Conservation (phyloP, 2,113 vertebrate species). For the Melanotaenia duboulayi region DNA sequence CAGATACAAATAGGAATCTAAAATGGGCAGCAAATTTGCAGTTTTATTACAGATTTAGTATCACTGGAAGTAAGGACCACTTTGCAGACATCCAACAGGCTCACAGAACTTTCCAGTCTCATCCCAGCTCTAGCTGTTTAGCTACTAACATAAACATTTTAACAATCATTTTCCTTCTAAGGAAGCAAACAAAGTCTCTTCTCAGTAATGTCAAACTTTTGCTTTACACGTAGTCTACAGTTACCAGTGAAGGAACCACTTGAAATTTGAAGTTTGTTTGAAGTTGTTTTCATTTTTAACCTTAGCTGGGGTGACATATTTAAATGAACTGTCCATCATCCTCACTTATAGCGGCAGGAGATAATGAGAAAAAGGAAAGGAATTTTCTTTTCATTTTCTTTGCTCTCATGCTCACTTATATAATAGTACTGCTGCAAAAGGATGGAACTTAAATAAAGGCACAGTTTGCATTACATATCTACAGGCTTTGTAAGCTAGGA, state of each 20-base stretch:
- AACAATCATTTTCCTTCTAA: no score
- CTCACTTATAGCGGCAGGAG: neutral
- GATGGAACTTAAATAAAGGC: neutral
- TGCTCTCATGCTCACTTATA: neutral
- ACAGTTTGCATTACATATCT: neutral
- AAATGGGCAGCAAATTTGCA: no score
- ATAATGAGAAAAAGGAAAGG: neutral
- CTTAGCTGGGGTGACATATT: neutral
- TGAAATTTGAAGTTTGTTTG: neutral
- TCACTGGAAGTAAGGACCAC: no score
- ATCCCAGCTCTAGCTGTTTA: no score
- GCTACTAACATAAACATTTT: no score
- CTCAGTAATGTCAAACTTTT: no score
- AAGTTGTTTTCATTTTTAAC: conserved; percentile 4
- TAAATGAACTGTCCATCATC: conserved; percentile 6
- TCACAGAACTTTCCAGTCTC: no score
- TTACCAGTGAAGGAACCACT: neutral
- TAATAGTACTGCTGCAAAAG: conserved; percentile 13
- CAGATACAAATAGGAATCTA: no score
- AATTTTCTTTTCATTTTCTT: neutral
- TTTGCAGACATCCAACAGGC: no score
- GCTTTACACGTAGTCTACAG: neutral
- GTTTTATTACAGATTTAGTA: no score
- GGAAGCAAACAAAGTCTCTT: no score
- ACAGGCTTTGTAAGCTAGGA: conserved; percentile 4